These are phyloP conservation scores for Platycnemis pennipes DNA, from an alignment of 2,888 invertebrate species.

Conservation along the genomic window DNA sequence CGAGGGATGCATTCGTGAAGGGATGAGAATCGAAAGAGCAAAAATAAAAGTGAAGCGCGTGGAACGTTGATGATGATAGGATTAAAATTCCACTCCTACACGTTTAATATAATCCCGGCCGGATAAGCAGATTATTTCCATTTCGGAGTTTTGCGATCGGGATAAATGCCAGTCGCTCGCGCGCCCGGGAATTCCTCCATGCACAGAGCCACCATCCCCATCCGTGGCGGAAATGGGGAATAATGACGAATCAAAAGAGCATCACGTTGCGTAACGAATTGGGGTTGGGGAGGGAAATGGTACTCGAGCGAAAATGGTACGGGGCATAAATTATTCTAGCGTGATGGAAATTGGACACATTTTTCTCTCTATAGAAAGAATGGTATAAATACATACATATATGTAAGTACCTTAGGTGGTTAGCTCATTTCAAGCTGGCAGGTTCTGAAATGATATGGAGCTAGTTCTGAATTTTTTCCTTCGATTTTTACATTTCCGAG, in stretches of 20 bases:
- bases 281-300: background rate
- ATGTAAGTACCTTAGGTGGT: background rate
- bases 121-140: conserved; percentile 53
- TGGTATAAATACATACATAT: background rate
- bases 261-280: background rate
- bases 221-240: background rate
- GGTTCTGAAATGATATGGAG: background rate
- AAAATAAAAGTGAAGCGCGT: background rate
- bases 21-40: background rate
- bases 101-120: conserved; percentile 54
- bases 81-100: conserved; percentile 60
- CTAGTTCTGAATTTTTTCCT: background rate
- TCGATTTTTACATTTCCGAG: background rate
- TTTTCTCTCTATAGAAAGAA: background rate
- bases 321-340: background rate
- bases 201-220: background rate
- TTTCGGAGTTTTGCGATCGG: conserved; percentile 26
- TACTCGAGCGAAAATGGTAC: background rate
- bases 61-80: conserved; percentile 46
- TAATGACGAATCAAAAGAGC: conserved; percentile 24
- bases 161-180: background rate
- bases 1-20: background rate
- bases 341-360: background rate
- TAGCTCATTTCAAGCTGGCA: background rate
- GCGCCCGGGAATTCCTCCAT: background rate